Base-by-base conservation (phyloP, 2,797 vertebrate genomes). In the Sebastes aleutianus region DNA sequence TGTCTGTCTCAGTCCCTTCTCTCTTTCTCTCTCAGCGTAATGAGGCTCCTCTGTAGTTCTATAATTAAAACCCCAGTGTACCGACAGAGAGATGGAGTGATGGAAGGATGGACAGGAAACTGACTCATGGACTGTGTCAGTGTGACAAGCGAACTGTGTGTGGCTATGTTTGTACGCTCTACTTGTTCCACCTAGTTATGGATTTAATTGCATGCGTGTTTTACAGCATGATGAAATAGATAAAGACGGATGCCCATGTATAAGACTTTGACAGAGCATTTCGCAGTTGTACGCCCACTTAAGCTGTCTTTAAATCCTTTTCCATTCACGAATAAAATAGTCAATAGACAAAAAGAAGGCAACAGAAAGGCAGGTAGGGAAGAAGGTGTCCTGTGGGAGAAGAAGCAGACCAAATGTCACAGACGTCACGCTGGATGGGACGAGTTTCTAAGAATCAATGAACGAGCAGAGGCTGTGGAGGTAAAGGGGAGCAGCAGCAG, bases 41-140 rank as follows among this genome's bases (percentile, higher is more conserved):
- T 92, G 83, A 91, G 78, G 84, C 86, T 89, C 76, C 78, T 86
- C 80, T 79, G 76, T 70, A 84, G 53, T 87, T 87, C 83, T 87
- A 84, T 93, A 91, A 93, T 93, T 93, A 89, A 92, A 92, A 89
- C 89, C 91, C 87, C 67, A 75, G 88, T 89, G 87, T 88, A 75
- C 76, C 76, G 81, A 90, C 39, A 61, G 73, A 83, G 76, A 78
- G 84, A 90, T 73, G 63, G 79, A 76, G 80, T 75, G 87, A 90
- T 81, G 72, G 83, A 87, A 80, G 81, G 89, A 85, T 77, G 71
- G 85, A 86, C 87, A 87, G 87, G 77, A 90, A 86, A 77, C 85
- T 82, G 88, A 86, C 74, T 84, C 82, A 78, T 78, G 58, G 86
- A 75, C 84, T 89, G 74, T 90, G 77, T 88, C 80, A 80, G 76